Conservation (phyloP, 2,113 vertebrate species). For the Aramus guarauna region DNA sequence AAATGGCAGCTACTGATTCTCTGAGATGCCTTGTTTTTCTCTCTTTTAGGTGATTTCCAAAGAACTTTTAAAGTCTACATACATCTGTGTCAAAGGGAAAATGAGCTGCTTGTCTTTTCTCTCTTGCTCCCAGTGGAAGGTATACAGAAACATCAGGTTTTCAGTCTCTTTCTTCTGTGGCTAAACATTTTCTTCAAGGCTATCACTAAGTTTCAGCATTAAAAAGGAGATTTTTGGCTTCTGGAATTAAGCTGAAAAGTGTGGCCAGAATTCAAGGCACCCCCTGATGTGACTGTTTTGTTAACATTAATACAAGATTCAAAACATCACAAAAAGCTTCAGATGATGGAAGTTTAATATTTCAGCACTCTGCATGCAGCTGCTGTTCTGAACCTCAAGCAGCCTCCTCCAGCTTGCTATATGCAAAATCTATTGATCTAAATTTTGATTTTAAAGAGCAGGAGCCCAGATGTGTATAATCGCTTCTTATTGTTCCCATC, state of each 20-base stretch:
- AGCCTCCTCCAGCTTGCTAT: not conserved
- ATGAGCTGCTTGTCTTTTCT: not conserved
- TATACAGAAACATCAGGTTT: not conserved
- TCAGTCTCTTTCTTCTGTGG: not conserved
- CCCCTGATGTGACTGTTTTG: not conserved
- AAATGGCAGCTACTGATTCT: not conserved
- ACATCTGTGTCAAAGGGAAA: not conserved
- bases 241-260: constrained; percentile 9
- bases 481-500: not conserved
- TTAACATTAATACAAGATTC: constrained; percentile 26
- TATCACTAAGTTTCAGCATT: not conserved
- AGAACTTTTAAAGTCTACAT: not conserved
- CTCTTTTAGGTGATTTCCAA: not conserved
- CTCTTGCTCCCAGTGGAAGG: not conserved
- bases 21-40: not conserved
- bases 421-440: not conserved
- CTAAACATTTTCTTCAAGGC: not conserved
- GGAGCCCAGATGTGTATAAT: constrained; percentile 13
- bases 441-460: not conserved
- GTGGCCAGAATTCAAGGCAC: constrained; percentile 21
- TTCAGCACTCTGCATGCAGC: not conserved
- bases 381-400: not conserved
- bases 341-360: constrained; percentile 22
- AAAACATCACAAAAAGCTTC: not conserved
- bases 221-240: not conserved